Base-by-base conservation (phyloP, 1,140 invertebrate genomes). In the Atta colombica region DNA sequence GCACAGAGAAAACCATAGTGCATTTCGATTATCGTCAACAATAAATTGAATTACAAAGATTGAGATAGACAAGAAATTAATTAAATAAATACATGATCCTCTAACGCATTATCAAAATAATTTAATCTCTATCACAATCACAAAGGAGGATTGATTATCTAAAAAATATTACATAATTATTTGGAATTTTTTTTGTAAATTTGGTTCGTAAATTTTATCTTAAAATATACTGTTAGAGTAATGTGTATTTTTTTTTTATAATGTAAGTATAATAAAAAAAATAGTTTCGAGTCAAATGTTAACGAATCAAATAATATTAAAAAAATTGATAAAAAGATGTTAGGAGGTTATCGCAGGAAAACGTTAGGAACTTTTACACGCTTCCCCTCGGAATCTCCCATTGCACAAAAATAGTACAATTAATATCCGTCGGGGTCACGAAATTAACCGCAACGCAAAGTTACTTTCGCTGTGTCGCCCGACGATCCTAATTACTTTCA, bases 271-370 rank as follows among this genome's bases (percentile, higher is more conserved):
- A 6, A 35, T 8, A 14, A 18, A 49, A 45, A 51, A 66, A 7
- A 21, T n/a, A 5, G 28, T n/a, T 31, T 3, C 5, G 25, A 25
- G 25, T 25, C 25, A 25, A 25, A 25, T 25, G 25, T 78, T 18
- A 31, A 65, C 1, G 12, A 65, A 49, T 1, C 28, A 2, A 49
- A 65, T 1, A 0, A 8, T 45, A 18, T 14, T 0, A 39, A 45
- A 72, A 72, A 77, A 45, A 45, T 35, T 35, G 39, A 31, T 28
- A 63, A 87, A 51, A 71, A 45, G 3, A 71, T 95, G 94, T 95
- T 55, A 82, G 90, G 92, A 94, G 92, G 88, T 87, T 85, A 94
- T 95, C 95, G 93, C 95, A 94, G 91, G 89, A 93, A 91, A 94
- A 88, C 90, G 90, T 89, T 94, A 92, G 49, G 91, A 86, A 77